These are phyloP conservation scores for Simalia tracyae DNA, from an alignment of 2,797 vertebrate genomes.

Conservation along the genomic window DNA sequence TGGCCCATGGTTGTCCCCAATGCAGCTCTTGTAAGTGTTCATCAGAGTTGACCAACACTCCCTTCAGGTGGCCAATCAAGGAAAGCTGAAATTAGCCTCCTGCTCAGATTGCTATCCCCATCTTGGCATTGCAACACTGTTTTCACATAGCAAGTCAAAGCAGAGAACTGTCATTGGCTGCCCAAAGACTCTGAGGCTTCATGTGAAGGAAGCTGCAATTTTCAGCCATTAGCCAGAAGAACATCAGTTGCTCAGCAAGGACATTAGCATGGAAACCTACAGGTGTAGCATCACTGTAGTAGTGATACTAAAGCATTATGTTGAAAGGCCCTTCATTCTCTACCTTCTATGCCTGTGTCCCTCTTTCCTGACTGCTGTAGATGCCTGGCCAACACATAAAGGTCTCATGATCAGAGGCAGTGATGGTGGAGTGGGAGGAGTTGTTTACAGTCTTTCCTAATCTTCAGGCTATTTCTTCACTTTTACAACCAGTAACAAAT, in stretches of 20 bases:
- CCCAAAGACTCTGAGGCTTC: not conserved
- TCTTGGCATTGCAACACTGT: not conserved
- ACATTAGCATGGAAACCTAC: not conserved
- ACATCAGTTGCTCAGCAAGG: not conserved
- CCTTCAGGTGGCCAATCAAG: not conserved
- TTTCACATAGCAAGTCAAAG: not conserved
- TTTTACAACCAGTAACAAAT: slow-evolving; percentile 57
- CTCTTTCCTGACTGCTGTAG: not conserved
- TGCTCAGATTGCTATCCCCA: not conserved
- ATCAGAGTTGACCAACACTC: not conserved
- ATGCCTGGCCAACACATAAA: slow-evolving; percentile 15
- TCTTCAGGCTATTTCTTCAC: slow-evolving; percentile 53
- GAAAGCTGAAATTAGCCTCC: not conserved
- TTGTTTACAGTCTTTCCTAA: slow-evolving; percentile 49
- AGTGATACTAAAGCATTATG: not conserved
- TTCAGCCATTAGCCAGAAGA: not conserved
- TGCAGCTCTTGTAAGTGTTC: not conserved
- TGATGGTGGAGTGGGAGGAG: not conserved
- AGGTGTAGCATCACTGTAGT: not conserved
- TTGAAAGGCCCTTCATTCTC: not conserved
- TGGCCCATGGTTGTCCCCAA: not conserved
- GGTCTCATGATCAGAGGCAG: not conserved
- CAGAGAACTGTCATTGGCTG: not conserved
- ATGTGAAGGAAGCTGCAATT: not conserved
- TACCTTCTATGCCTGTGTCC: not conserved